These are phyloP conservation scores for Choristoneura fumiferana DNA, from an alignment of 1,140 invertebrate genomes.

Conservation along the genomic window DNA sequence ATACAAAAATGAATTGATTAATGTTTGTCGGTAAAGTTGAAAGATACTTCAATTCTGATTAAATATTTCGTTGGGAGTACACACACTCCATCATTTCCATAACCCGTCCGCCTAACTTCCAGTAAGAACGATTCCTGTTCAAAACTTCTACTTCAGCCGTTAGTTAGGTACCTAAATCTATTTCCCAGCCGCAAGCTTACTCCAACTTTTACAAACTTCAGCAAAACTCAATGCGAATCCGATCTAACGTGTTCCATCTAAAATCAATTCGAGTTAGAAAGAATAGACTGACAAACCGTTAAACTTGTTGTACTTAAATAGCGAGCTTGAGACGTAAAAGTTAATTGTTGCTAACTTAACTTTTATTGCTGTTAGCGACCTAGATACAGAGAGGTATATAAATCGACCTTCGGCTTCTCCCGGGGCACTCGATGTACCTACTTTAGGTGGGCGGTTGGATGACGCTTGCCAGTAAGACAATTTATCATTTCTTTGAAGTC, in stretches of 20 bases:
- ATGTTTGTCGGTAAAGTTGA: no score
- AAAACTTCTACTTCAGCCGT: conserved; percentile 55
- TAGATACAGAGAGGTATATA: not conserved
- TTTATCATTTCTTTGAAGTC: conserved; percentile 15
- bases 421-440: not conserved
- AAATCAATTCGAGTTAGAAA: conserved; percentile 62
- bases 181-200: conserved; percentile 55
- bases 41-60: not conserved
- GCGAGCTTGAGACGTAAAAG: not conserved
- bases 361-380: no score
- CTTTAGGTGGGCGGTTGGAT: not conserved
- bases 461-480: not conserved
- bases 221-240: conserved; percentile 47
- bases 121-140: conserved; percentile 55
- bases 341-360: no score
- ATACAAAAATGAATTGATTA: no score
- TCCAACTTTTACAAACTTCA: conserved; percentile 49
- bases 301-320: conserved; percentile 1
- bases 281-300: conserved; percentile 40
- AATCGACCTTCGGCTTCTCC: not conserved
- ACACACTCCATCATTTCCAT: conserved; percentile 37
- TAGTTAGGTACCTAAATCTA: conserved; percentile 46
- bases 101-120: conserved; percentile 42
- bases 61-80: not conserved
- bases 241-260: conserved; percentile 30